Base-by-base conservation (phyloP, 1,140 invertebrate species). In the Heliconius congener region DNA sequence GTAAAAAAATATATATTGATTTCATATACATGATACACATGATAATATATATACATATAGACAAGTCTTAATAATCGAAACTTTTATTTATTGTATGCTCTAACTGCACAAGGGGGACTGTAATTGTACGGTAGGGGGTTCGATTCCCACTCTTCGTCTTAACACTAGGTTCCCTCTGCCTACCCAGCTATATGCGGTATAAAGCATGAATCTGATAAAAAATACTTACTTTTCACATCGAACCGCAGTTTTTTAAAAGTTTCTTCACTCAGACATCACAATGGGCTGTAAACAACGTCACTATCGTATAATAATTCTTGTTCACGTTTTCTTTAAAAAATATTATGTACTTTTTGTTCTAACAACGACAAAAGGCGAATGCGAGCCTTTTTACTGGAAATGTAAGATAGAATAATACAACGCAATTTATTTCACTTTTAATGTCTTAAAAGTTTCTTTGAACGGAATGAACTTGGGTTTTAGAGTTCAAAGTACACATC, bases 401-500 rank as follows among this genome's bases (percentile, higher is more conserved):
- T 66, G 60, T 66, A 30, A 11, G 13, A 66, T 6, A 30, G 23
- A 30, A 23, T 60, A 23, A 23, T 60, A 60, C 23, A 60, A 66
- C 60, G 13, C 23, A 66, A 30, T 60, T 60, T 66, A 30, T 66
- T 66, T 30, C 60, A 66, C 11, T 66, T 66, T 66, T 66, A 66
- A 66, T 66, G 60, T 66, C 60, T 66, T 66, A 30, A 27, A 66
- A 66, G 23, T 27, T 66, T 66, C 11, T 66, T 66, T 66, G 9
- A 30, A 66, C 11, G 27, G 11, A 66, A 27, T 27, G 60, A 27
- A 30, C 60, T 66, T 66, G 60, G 11, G 23, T 66, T 66, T 66
- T 66, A 16, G 60, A 66, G 60, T 66, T 66, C 60, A 66, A 66
- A 30, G 27, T 66, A 66, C 23, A 57, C 55, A 23, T 23, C 19